Conservation (phyloP, 2,113 vertebrate genomes). For the Varanus salvator region DNA sequence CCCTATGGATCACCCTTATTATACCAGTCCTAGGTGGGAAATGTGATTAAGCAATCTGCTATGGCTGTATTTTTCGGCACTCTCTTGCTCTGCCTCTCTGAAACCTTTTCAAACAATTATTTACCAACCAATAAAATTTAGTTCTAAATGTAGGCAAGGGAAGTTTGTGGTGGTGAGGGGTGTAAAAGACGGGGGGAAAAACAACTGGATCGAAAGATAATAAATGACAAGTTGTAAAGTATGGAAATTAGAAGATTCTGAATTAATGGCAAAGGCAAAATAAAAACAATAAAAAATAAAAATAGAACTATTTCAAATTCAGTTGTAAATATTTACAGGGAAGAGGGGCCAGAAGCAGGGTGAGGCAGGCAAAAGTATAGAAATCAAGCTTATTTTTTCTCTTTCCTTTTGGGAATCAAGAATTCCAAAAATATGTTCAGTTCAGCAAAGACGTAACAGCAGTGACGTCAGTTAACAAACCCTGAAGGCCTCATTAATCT, state of each 20-base stretch:
- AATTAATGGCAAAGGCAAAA: constrained; percentile 38
- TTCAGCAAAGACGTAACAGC: background rate
- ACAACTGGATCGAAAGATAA: constrained; percentile 63
- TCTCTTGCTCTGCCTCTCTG: constrained; percentile 17
- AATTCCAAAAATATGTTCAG: constrained; percentile 54
- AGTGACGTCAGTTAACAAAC: no score
- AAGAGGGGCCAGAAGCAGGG: constrained; percentile 14
- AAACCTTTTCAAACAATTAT: constrained; percentile 51
- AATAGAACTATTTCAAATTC: background rate
- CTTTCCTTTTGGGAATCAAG: background rate
- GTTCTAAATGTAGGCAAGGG: constrained; percentile 52
- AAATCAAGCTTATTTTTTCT: background rate
- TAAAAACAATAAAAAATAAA: background rate
- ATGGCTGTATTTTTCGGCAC: constrained; percentile 21
- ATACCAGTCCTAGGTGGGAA: constrained; percentile 57
- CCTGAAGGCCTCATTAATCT: no score
- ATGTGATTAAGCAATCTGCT: constrained; percentile 52
- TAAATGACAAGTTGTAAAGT: constrained; percentile 52
- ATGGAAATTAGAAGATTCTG: constrained; percentile 52
- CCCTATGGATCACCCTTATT: constrained; percentile 52
- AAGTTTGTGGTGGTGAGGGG: constrained; percentile 50
- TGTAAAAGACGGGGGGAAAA: constrained; percentile 48
- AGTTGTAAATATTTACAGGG: constrained; percentile 41
- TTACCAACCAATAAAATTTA: constrained; percentile 61
- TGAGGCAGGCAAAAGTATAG: background rate